phyloP scores from a whole-genome alignment of 2,797 vertebrate species.

The Aldrovandia affinis region DNA sequence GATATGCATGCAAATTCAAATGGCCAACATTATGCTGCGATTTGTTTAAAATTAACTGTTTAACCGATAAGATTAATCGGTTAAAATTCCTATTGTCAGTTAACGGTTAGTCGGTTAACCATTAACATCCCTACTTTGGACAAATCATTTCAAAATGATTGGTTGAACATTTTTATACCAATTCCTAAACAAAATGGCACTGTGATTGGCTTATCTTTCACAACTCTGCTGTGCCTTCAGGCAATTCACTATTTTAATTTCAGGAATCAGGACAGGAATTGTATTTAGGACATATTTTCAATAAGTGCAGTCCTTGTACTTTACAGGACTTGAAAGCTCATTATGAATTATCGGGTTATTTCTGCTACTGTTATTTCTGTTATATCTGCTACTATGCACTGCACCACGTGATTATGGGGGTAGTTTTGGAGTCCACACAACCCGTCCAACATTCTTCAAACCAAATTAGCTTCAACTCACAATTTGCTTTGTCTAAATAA shows the following conservation, averaged over 20 bases:
- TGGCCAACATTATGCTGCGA: no score
- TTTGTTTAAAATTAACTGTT: no score
- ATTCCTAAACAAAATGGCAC: not conserved
- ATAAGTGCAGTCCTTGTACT: not conserved
- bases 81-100: no score
- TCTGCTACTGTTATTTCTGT: not conserved
- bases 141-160: no score
- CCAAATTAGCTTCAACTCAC: no score
- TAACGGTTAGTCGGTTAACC: no score
- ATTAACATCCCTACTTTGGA: no score
- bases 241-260: not conserved
- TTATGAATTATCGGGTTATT: not conserved
- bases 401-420: not conserved
- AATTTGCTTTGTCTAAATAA: no score
- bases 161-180: not conserved
- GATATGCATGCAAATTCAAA: no score
- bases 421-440: not conserved
- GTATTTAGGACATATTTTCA: not conserved
- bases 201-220: not conserved
- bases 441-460: not conserved
- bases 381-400: no score
- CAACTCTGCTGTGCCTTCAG: not conserved
- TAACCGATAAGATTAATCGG: no score
- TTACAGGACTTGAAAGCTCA: not conserved
- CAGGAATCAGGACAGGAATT: not conserved